Percentiles rank a stretch among this genome's conserved stretches.
Evolutionary conservation across 2,797 vertebrate genomes (phyloP).

Genomic region (Darevskia nairensis): DNA sequence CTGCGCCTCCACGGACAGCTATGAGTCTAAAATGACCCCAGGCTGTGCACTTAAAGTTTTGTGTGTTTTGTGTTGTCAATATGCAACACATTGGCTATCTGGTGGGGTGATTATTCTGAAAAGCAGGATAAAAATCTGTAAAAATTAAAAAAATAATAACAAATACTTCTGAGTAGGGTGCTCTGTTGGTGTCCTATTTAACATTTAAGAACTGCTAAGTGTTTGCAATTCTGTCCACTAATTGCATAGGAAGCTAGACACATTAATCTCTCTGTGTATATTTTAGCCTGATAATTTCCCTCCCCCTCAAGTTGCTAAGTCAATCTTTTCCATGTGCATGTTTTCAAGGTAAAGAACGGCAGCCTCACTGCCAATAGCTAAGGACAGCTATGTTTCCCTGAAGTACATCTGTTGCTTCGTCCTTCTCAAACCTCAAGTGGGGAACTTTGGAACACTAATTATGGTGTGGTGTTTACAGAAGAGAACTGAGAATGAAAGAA

Average conservation of each 20-base stretch:
- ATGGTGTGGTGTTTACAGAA: slow-evolving; percentile 16
- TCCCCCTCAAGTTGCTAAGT: neutral
- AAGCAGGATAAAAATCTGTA: too few species aligned
- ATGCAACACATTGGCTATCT: too few species aligned
- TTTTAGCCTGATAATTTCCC: neutral
- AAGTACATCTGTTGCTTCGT: slow-evolving; percentile 16
- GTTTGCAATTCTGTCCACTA: neutral
- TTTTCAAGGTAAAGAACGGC: neutral
- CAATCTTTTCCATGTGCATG: neutral
- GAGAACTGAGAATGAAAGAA: neutral
- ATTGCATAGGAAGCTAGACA: neutral
- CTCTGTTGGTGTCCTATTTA: neutral
- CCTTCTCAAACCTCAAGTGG: slow-evolving; percentile 13
- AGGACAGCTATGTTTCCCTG: slow-evolving; percentile 9
- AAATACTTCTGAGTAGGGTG: neutral
- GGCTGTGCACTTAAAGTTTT: too few species aligned
- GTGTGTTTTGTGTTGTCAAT: too few species aligned
- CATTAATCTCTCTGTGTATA: neutral
- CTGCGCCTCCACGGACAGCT: too few species aligned
- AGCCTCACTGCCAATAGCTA: slow-evolving; percentile 11
- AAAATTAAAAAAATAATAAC: neutral
- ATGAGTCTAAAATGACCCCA: too few species aligned
- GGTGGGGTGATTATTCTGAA: too few species aligned
- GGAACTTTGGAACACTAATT: slow-evolving; percentile 37
- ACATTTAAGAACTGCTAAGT: neutral